These are phyloP conservation scores for Sminthurides bifidus DNA, from an alignment of 1,140 invertebrate species.

Conservation along the genomic window DNA sequence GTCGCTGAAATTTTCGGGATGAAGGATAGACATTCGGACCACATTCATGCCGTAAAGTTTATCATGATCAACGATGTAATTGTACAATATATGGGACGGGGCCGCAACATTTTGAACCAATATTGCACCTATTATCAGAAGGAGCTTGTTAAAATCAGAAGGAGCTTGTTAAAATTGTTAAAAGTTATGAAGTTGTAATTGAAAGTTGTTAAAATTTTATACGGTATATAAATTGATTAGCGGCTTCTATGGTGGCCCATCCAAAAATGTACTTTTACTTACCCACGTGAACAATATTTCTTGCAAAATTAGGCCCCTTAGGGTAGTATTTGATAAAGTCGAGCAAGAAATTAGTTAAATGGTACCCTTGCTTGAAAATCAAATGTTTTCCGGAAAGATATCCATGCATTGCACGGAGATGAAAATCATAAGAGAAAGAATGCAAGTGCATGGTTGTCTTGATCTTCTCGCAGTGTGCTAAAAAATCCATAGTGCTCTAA, in stretches of 20 bases:
- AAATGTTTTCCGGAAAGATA: constrained; percentile 53
- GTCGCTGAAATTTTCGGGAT: constrained; percentile 32
- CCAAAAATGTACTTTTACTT: too few relatives aligned
- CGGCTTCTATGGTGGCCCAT: too few relatives aligned
- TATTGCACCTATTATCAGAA: constrained; percentile 36
- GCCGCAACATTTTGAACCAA: constrained; percentile 49
- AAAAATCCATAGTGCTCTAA: constrained; percentile 57
- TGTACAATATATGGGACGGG: constrained; percentile 54
- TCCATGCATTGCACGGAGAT: constrained; percentile 58
- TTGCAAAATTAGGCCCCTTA: constrained; percentile 67
- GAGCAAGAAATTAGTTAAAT: constrained; percentile 62
- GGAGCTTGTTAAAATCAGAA: background rate
- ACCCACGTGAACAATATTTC: constrained; percentile 64
- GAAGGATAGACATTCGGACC: constrained; percentile 46
- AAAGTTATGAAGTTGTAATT: too few relatives aligned
- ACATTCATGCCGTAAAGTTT: constrained; percentile 57
- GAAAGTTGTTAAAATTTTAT: too few relatives aligned
- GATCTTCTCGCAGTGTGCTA: constrained; percentile 65
- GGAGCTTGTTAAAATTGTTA: too few relatives aligned
- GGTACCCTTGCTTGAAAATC: constrained; percentile 55
- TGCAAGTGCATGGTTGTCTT: constrained; percentile 66
- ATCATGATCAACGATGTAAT: constrained; percentile 58
- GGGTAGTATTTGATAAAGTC: constrained; percentile 76
- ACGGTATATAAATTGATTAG: too few relatives aligned
- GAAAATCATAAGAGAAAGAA: constrained; percentile 80